phyloP scores from a whole-genome alignment of 1,140 invertebrate species.

The Cyrtorhinus lividipennis region DNA sequence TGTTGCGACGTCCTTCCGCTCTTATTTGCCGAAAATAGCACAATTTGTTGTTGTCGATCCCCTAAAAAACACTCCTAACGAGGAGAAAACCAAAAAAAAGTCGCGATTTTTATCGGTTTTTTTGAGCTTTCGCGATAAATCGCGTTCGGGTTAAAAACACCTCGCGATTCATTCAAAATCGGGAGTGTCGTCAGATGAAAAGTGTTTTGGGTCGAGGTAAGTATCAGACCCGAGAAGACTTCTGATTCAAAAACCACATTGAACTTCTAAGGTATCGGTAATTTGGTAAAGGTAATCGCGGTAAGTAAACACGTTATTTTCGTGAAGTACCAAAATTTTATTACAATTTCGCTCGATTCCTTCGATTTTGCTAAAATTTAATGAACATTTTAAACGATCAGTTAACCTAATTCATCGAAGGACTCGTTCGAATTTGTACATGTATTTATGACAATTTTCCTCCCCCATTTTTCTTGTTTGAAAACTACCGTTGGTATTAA shows the following conservation, averaged over 20 bases:
- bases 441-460: background rate
- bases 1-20: background rate
- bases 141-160: background rate
- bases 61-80: too few relatives aligned
- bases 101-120: background rate
- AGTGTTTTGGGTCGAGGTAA: background rate
- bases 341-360: background rate
- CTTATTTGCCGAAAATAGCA: too few relatives aligned
- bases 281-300: background rate
- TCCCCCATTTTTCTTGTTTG: background rate
- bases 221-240: background rate
- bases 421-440: background rate
- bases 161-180: background rate
- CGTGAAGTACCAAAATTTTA: conserved; percentile 3
- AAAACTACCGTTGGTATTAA: background rate
- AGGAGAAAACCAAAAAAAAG: too few relatives aligned
- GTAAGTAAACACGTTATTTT: background rate
- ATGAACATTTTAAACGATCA: background rate
- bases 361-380: background rate
- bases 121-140: background rate
- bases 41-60: too few relatives aligned
- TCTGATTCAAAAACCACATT: background rate
- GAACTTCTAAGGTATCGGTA: background rate
- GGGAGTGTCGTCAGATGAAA: background rate
- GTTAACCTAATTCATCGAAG: background rate